Evolutionary conservation across 1,140 invertebrate genomes (phyloP).

Genomic region (Psix sp.): DNA sequence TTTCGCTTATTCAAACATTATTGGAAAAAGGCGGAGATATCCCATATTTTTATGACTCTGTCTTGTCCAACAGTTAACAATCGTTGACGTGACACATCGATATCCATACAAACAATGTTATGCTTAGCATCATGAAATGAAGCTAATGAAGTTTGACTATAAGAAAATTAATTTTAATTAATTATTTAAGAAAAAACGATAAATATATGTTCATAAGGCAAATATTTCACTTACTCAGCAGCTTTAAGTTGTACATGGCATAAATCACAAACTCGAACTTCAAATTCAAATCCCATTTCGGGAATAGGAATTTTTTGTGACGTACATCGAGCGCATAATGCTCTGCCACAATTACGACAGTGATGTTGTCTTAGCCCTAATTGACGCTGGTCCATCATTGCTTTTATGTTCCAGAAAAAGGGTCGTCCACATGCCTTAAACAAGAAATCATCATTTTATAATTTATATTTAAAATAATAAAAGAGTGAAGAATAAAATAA

Average conservation of each 20-base stretch:
- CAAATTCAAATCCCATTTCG: constrained; percentile 98
- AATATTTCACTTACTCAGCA: constrained; percentile 84
- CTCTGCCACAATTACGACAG: constrained; percentile 93
- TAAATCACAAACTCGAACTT: constrained; percentile 95
- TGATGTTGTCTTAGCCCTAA: constrained; percentile 94
- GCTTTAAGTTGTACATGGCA: constrained; percentile 91
- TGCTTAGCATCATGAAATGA: constrained; percentile 97
- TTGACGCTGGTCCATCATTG: constrained; percentile 98
- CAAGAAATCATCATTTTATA: constrained; percentile 14
- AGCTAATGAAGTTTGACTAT: constrained; percentile 91
- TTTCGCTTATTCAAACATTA: constrained; percentile 48
- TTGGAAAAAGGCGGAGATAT: constrained; percentile 81
- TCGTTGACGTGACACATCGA: constrained; percentile 90
- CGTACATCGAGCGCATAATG: constrained; percentile 95
- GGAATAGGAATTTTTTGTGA: constrained; percentile 91
- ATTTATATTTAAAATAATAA: constrained; percentile 1
- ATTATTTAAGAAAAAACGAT: neutral
- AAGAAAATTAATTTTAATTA: constrained; percentile 28
- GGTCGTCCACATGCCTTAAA: constrained; percentile 91
- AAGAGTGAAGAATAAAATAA: no score
- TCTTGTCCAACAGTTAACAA: constrained; percentile 96
- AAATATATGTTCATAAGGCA: constrained; percentile 11
- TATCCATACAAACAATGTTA: constrained; percentile 89
- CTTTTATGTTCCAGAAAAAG: constrained; percentile 98
- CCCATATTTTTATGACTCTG: constrained; percentile 94